A percentile compares a stretch with the other conserved stretches of the same genome.
phyloP scores from a whole-genome alignment of 1,140 invertebrate species.

The Habropoda laboriosa region DNA sequence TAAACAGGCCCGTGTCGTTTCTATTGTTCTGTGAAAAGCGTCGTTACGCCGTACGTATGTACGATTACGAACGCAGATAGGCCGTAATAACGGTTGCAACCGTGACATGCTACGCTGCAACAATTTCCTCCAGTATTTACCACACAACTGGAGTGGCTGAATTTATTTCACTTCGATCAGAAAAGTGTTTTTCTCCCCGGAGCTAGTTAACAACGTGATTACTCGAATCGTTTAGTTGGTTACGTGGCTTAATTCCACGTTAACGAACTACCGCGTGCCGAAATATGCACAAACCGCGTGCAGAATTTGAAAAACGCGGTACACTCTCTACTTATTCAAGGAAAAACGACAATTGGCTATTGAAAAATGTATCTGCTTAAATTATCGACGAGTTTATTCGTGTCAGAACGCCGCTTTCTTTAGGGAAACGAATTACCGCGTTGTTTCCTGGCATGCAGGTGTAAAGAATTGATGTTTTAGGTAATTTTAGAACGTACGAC shows the following conservation, averaged over 20 bases:
- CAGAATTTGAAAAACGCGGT: background rate
- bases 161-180: too few relatives aligned
- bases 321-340: background rate
- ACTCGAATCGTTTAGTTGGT: constrained; percentile 21
- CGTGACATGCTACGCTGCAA: constrained; percentile 62
- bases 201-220: background rate
- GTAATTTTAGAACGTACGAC: too few relatives aligned
- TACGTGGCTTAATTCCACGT: background rate
- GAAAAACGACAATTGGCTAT: background rate
- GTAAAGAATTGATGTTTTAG: too few relatives aligned
- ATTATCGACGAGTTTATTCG: background rate
- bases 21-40: constrained; percentile 66
- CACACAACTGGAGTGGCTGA: constrained; percentile 34
- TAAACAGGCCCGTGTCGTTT: constrained; percentile 61
- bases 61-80: constrained; percentile 62
- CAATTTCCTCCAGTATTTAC: constrained; percentile 64
- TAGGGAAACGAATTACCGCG: too few relatives aligned
- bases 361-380: background rate
- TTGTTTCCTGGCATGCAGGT: too few relatives aligned
- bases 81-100: constrained; percentile 58
- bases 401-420: background rate
- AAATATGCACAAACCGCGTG: background rate
- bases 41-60: constrained; percentile 27
- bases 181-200: background rate
- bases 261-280: background rate